These are phyloP conservation scores for Elmis aenea DNA, from an alignment of 2,888 invertebrate genomes.

Conservation along the genomic window DNA sequence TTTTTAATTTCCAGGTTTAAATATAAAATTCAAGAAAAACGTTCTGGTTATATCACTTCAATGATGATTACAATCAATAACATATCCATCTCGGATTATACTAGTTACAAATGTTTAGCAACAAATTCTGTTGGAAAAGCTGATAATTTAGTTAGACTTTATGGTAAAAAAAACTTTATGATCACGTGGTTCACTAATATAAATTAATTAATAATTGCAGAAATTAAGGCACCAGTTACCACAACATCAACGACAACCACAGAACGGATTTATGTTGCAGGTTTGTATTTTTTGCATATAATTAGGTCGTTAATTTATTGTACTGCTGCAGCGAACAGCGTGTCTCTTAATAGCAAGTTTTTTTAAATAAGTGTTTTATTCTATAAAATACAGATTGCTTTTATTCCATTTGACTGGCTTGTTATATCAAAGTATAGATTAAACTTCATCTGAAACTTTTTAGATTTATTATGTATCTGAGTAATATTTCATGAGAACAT, in stretches of 20 bases:
- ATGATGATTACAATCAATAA: conserved; percentile 59
- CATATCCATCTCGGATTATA: conserved; percentile 57
- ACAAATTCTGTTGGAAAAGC: conserved; percentile 67
- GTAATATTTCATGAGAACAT: too few relatives aligned
- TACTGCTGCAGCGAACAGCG: too few relatives aligned
- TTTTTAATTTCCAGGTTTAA: conserved; percentile 53
- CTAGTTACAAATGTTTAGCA: conserved; percentile 66
- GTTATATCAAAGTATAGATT: too few relatives aligned
- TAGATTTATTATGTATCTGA: too few relatives aligned
- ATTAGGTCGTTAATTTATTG: not conserved
- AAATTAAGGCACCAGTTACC: conserved; percentile 40
- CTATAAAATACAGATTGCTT: too few relatives aligned
- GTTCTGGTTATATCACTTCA: conserved; percentile 57
- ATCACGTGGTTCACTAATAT: too few relatives aligned
- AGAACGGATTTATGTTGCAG: conserved; percentile 18
- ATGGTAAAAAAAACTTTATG: conserved; percentile 60
- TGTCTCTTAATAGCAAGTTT: too few relatives aligned
- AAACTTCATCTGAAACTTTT: too few relatives aligned
- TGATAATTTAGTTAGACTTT: conserved; percentile 62
- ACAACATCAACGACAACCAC: conserved; percentile 37
- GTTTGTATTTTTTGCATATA: conserved; percentile 17
- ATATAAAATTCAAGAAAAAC: conserved; percentile 59
- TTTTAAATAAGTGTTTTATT: too few relatives aligned
- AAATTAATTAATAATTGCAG: conserved; percentile 36
- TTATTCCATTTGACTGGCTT: too few relatives aligned